Base-by-base conservation (phyloP, 2,888 invertebrate species). In the Pheosia tremula region DNA sequence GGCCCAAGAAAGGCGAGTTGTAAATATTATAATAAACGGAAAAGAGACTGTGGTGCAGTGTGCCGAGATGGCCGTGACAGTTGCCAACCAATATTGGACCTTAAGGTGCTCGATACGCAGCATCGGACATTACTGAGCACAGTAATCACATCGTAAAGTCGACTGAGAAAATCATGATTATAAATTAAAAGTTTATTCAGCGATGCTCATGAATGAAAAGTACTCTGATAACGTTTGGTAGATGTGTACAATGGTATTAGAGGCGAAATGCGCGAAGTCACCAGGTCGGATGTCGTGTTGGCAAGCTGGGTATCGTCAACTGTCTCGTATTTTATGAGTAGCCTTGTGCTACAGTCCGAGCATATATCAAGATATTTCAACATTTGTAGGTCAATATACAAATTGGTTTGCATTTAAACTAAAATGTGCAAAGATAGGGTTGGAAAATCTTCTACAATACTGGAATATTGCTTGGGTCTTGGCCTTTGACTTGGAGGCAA, bases 1-100 rank as follows among this genome's bases (percentile, higher is more conserved):
- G 89, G 91, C 85, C 94, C 94, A 95, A 95, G 94, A 95, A 95
- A 95, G 95, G 95, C 92, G 94, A 92, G 86, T 90, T 87, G 88
- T 91, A 90, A 91, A 93, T 93, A 93, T 92, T 94, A 91, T 93
- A 92, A 92, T 92, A 92, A 93, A 91, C 93, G 87, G 90, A 88
- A 90, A 91, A 92, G 82, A 81, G 80, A 80, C 81, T 83, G 88
- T 93, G 84, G 94, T 94, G 94, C 94, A 93, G 94, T 94, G 94
- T 94, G 94, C 94, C 93, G 91, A 89, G 79, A 79, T 85, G 89
- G 83, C 87, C 86, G 77, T 87, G 87, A 86, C 84, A 81, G 80
- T 69, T 75, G 85, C 78, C 79, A 78, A 65, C 77, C 82, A 78
- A 84, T 83, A 81, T 79, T 79, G 68, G 77, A 82, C 85, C 86